Base-by-base conservation (phyloP, 1,140 invertebrate species). In the Drosophila saltans region DNA sequence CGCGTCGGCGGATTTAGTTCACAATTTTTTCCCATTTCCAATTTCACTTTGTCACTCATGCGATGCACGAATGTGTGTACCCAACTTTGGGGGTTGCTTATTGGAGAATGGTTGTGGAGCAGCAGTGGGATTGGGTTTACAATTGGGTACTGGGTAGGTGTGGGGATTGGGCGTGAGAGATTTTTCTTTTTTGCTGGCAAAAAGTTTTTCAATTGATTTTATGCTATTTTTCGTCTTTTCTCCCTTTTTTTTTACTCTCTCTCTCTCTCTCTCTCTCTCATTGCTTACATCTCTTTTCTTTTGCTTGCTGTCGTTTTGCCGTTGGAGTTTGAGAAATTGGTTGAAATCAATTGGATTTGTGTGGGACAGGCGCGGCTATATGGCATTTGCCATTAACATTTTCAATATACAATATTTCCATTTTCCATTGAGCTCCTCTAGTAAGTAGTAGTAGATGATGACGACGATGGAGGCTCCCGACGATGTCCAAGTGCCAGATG, bases 331-430 rank as follows among this genome's bases (percentile, higher is more conserved):
- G 84, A 88, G 80, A 83, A 80, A 88, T 88, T 88, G 84, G 84
- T 89, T 89, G 80, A 88, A 88, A 88, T 88, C 83, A 88, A 88
- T 88, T 88, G 84, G 80, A 89, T 88, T 86, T 88, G 83, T 72
- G 67, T 48, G 60, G 63, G 21, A 63, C 45, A 45, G 30, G 45
- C 67, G 59, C 58, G 62, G 45, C 45, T 67, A 66, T 69, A 60
- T 78, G 75, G 63, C 65, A 45, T 24, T 60, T 36, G 66, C 72
- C 61, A 88, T 88, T 88, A 83, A 81, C 76, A 88, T 88, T 88
- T 88, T 83, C 76, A 80, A 88, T 77, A 79, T 79, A 76, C 60
- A 62, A 26, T 59, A 39, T 30, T 72, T 52, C 24, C 21, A 10
- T 26, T 24, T 48, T 24, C 45, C 45, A 48, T 48, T 48, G 21